These are phyloP conservation scores for Lamellibrachia satsuma DNA, from an alignment of 2,888 invertebrate species.

Conservation along the genomic window DNA sequence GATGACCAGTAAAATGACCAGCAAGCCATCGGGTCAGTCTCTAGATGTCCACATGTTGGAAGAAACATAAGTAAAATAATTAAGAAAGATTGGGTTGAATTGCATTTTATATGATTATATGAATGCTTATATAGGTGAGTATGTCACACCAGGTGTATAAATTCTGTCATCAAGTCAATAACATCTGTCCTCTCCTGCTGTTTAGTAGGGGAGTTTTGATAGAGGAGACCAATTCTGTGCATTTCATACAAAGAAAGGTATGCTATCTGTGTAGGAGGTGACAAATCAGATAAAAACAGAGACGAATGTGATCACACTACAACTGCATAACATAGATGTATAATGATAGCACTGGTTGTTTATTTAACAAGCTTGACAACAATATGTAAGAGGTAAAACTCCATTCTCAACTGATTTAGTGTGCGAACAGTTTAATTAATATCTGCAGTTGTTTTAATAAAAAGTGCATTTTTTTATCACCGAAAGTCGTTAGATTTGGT, in stretches of 20 bases:
- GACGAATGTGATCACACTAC: neutral
- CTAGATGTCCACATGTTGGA: neutral
- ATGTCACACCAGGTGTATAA: neutral
- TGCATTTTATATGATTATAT: neutral
- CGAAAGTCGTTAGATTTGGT: too few species aligned
- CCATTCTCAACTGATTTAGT: too few species aligned
- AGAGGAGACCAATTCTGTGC: neutral
- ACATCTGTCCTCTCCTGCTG: neutral
- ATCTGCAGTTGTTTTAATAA: too few species aligned
- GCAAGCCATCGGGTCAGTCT: neutral
- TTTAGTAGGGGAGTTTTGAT: neutral
- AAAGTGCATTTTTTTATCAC: too few species aligned
- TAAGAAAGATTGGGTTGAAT: neutral
- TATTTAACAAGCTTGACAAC: too few species aligned
- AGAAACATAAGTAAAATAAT: neutral
- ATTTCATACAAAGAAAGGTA: neutral
- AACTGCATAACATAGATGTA: neutral
- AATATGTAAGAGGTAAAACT: too few species aligned
- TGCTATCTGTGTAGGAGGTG: neutral
- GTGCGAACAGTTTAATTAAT: too few species aligned
- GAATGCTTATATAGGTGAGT: neutral
- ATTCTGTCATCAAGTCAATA: too few species aligned
- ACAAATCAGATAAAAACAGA: neutral
- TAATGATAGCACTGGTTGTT: neutral
- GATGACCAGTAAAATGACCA: neutral